Evolutionary conservation across 2,113 vertebrate genomes (phyloP).

Genomic region (Puntigrus tetrazona): DNA sequence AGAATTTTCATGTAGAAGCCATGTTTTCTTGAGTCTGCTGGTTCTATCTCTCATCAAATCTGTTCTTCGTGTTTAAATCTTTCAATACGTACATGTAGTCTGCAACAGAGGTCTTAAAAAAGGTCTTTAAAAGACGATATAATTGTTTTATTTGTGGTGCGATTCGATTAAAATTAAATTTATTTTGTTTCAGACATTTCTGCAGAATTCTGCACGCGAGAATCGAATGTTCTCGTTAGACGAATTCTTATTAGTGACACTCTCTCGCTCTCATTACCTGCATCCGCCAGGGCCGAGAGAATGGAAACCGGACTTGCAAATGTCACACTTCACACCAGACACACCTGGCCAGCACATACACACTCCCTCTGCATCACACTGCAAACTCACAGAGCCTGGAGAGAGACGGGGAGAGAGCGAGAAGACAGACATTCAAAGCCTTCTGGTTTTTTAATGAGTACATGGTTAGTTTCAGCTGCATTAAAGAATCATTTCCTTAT

Average conservation of each 20-base stretch:
- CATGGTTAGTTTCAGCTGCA: not conserved
- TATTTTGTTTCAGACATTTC: not conserved
- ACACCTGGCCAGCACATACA: slow-evolving; percentile 83
- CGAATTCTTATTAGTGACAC: not conserved
- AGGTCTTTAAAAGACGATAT: not conserved
- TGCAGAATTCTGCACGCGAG: not conserved
- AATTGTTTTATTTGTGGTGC: not conserved
- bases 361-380: slow-evolving; percentile 79
- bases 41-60: not conserved
- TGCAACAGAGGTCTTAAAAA: not conserved
- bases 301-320: slow-evolving; percentile 84
- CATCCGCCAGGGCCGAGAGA: slow-evolving; percentile 88
- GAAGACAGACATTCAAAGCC: not conserved
- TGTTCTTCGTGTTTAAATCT: not conserved
- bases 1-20: not conserved
- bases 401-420: slow-evolving; percentile 17
- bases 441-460: slow-evolving; percentile 33
- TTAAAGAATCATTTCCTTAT: not conserved
- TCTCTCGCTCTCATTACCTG: slow-evolving; percentile 74
- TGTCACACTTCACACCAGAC: slow-evolving; percentile 87
- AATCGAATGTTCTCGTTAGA: not conserved
- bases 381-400: slow-evolving; percentile 82
- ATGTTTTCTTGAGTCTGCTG: not conserved
- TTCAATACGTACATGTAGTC: not conserved
- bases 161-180: not conserved